Evolutionary conservation across 2,113 vertebrate genomes (phyloP), one percentile per base, ranked within the genome.

Genomic region (Polypterus bichir): DNA sequence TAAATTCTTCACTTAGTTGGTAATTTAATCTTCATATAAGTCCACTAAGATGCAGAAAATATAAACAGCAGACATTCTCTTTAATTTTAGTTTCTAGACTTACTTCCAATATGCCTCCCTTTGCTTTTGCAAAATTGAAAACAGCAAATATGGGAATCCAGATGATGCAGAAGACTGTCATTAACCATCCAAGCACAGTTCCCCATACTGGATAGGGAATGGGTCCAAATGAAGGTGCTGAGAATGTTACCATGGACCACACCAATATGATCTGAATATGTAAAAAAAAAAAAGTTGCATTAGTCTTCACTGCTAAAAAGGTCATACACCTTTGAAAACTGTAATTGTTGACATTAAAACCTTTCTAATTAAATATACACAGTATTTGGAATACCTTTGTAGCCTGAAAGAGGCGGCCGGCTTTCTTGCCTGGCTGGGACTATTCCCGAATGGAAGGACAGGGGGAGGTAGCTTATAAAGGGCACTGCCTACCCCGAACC

Each of bases 61-160:
- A 51, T 51, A 9, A 51, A 51, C 49, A 51, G 46, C 52, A 5
- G 47, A 48, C 1, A 3, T 48, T 4, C 44, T 3, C 8, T 6
- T n/a, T 3, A 59, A 8, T 49, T 27, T 27, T 27, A 27, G 27
- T 27, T 27, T 27, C 27, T 27, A 1, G 4, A 47, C 77, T 80
- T 76, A 97, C 93, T 86, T 92, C 73, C 72, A 79, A 70, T 8
- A 80, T 52, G 59, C 27, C 87, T 73, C 95, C 95, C 67, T 85
- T 44, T 9, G 86, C 83, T 69, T 69, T 83, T 48, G 47, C 3
- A 59, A 95, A 9, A 70, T 90, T 92, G 66, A 85, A 46, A 44
- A 85, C 3, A 45, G 92, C 91, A 0, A 84, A 0, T 3, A 84
- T n/a, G n/a, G 91, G 94, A 69, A 97, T 92, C 91, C 92, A 94